A percentile compares a stretch with the other conserved stretches of the same genome.
Evolutionary conservation across 1,140 invertebrate species (phyloP).

Genomic region (Samia ricini): DNA sequence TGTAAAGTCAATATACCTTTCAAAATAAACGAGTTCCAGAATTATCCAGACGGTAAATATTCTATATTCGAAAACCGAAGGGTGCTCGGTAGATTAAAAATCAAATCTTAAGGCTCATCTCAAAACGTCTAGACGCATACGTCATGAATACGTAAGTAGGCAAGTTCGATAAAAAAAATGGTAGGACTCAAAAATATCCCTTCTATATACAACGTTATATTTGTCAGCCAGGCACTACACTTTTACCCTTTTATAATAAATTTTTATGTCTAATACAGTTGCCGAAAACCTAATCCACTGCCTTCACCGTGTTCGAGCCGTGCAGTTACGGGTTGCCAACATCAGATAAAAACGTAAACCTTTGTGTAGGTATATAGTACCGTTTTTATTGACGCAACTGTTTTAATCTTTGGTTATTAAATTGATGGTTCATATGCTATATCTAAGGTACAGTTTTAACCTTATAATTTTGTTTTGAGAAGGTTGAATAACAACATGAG

Average conservation of each 20-base stretch:
- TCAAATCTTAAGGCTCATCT: neutral
- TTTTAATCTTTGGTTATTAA: no score
- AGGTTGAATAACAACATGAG: no score
- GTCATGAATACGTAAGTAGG: neutral
- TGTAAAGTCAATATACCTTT: neutral
- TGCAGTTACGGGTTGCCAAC: no score
- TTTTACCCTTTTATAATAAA: neutral
- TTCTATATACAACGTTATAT: neutral
- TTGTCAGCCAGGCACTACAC: neutral
- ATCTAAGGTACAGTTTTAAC: no score
- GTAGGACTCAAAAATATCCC: neutral
- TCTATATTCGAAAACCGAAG: neutral
- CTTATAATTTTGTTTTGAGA: no score
- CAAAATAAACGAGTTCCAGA: neutral
- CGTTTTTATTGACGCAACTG: no score
- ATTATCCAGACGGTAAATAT: neutral
- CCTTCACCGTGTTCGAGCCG: no score
- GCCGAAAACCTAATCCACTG: neutral
- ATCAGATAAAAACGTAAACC: no score
- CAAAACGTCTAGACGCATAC: neutral
- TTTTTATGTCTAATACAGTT: neutral
- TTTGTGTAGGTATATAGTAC: no score
- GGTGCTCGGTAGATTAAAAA: neutral
- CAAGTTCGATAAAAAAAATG: neutral
- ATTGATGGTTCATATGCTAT: no score